A percentile compares a stretch with the other conserved stretches of the same genome.
Evolutionary conservation across 2,888 invertebrate species (phyloP).

Genomic region (Ophraella communa): DNA sequence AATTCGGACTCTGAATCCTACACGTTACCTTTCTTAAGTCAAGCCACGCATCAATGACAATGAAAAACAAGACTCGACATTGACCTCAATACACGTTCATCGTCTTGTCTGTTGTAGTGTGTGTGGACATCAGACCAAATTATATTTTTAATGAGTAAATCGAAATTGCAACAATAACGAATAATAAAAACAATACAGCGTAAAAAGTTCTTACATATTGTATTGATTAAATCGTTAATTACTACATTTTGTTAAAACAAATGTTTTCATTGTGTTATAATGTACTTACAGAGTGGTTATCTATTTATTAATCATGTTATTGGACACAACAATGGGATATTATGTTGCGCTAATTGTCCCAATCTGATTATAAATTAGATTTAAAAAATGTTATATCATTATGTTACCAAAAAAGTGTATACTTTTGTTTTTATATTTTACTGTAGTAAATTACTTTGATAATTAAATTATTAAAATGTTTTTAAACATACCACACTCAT

Average conservation of each 20-base stretch:
- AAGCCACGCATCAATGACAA: background rate
- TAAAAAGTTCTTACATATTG: background rate
- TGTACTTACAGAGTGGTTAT: background rate
- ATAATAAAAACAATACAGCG: background rate
- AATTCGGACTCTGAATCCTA: background rate
- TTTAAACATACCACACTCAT: too few species aligned
- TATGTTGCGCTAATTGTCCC: background rate
- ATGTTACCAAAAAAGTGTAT: too few species aligned
- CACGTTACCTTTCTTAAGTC: background rate
- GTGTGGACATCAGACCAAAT: background rate
- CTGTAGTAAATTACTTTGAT: too few species aligned
- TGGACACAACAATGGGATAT: background rate
- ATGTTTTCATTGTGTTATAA: background rate
- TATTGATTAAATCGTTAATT: background rate
- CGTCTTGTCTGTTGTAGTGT: background rate
- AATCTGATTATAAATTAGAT: background rate
- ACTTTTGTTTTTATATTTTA: too few species aligned
- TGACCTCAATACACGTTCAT: constrained; percentile 6
- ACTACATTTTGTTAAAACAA: background rate
- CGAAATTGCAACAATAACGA: background rate
- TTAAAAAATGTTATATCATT: too few species aligned
- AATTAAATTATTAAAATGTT: too few species aligned
- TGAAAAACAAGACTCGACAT: background rate
- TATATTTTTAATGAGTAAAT: background rate
- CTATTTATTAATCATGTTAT: background rate